A percentile compares a stretch with the other conserved stretches of the same genome.
phyloP scores from a whole-genome alignment of 2,888 invertebrate genomes.

The Chydorus sphaericus region DNA sequence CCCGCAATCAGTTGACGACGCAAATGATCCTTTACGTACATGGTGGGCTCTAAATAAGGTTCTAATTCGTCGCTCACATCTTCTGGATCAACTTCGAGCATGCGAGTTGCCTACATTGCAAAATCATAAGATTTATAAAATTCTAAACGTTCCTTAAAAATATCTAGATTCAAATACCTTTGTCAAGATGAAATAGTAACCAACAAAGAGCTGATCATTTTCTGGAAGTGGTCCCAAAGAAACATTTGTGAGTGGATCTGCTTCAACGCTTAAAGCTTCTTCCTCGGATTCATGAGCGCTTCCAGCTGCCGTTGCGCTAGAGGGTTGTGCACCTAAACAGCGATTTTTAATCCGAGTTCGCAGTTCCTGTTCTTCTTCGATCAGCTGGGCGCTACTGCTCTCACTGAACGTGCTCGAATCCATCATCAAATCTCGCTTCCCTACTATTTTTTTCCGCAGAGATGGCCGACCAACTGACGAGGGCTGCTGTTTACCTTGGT shows the following conservation, averaged over 20 bases:
- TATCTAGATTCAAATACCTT: too few relatives aligned
- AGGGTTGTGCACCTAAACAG: too few relatives aligned
- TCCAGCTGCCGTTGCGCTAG: background rate
- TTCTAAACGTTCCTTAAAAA: too few relatives aligned
- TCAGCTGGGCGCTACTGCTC: background rate
- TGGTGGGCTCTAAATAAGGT: slow-evolving; percentile 36
- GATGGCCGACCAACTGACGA: too few relatives aligned
- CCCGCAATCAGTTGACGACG: slow-evolving; percentile 43
- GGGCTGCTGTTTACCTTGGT: too few relatives aligned
- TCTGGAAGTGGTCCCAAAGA: background rate
- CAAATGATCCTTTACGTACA: slow-evolving; percentile 41
- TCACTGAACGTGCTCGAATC: slow-evolving; percentile 14
- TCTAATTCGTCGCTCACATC: slow-evolving; percentile 31
- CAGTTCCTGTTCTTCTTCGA: background rate
- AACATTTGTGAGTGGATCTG: background rate
- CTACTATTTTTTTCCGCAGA: background rate
- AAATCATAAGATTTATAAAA: too few relatives aligned
- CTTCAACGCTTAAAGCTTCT: background rate
- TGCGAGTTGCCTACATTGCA: background rate
- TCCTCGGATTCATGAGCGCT: background rate
- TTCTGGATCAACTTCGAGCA: slow-evolving; percentile 6
- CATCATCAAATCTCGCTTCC: slow-evolving; percentile 9
- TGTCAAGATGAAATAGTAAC: slow-evolving; percentile 1
- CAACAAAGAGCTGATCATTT: slow-evolving; percentile 1
- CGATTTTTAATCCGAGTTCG: background rate